These are phyloP conservation scores for Sylvicola fuscatus DNA, from an alignment of 2,888 invertebrate species.

Conservation along the genomic window DNA sequence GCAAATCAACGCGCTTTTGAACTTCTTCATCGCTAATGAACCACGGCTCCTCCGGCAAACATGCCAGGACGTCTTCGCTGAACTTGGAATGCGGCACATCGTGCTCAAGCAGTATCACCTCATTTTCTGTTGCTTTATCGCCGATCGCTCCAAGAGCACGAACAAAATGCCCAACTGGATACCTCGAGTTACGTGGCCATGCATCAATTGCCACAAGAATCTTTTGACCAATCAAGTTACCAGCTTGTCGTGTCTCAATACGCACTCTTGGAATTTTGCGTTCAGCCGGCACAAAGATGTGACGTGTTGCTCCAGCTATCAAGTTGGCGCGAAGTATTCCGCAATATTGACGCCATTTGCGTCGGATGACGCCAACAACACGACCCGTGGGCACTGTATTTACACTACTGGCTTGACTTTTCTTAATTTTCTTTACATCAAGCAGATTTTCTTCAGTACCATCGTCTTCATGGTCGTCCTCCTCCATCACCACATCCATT, in stretches of 20 bases:
- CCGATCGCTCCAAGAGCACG: constrained; percentile 81
- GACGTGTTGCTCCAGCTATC: constrained; percentile 46
- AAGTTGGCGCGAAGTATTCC: constrained; percentile 73
- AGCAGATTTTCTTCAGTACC: constrained; percentile 33
- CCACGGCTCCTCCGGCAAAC: constrained; percentile 82
- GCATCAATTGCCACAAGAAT: constrained; percentile 91
- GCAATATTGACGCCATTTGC: constrained; percentile 97
- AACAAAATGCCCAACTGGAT: constrained; percentile 92
- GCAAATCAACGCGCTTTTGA: constrained; percentile 59
- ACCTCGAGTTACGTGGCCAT: constrained; percentile 86
- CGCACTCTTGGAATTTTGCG: constrained; percentile 83
- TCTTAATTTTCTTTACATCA: constrained; percentile 16
- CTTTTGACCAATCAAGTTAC: constrained; percentile 56
- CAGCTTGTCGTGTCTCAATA: constrained; percentile 86
- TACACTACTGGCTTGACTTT: constrained; percentile 18
- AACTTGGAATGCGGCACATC: constrained; percentile 93
- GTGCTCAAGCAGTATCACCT: constrained; percentile 86
- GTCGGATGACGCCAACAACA: constrained; percentile 84
- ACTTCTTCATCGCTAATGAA: constrained; percentile 67
- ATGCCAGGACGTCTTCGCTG: constrained; percentile 81
- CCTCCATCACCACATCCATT: constrained; percentile 63
- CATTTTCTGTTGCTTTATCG: constrained; percentile 89
- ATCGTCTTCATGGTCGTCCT: constrained; percentile 53
- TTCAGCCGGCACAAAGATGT: constrained; percentile 89
- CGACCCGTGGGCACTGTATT: constrained; percentile 42